Conservation (phyloP, 2,888 invertebrate genomes). For the Iselma pallidipennis region DNA sequence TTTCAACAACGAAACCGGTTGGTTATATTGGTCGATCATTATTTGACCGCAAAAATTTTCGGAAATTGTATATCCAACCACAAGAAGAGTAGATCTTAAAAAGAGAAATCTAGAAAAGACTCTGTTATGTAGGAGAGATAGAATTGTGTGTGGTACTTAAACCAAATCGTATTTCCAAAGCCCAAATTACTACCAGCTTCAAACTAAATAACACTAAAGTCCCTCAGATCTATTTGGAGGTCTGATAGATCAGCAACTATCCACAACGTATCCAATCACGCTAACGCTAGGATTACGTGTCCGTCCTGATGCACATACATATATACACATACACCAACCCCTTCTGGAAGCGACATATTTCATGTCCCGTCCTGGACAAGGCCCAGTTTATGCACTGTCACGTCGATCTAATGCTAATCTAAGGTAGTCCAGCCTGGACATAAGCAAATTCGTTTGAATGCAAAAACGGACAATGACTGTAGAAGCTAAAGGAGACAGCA, state of each 20-base stretch:
- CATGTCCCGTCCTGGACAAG: slow-evolving; percentile 18
- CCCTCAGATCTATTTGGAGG: slow-evolving; percentile 35
- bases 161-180: slow-evolving; percentile 36
- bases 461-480: no score
- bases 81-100: not conserved
- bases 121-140: not conserved
- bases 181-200: slow-evolving; percentile 40
- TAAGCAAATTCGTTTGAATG: not conserved
- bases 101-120: not conserved
- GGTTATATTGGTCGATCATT: not conserved
- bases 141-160: slow-evolving; percentile 21
- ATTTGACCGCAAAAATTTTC: not conserved
- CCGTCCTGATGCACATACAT: slow-evolving; percentile 17
- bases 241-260: slow-evolving; percentile 42
- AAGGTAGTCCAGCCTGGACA: not conserved
- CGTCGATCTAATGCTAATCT: slow-evolving; percentile 12
- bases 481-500: no score
- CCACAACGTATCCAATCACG: slow-evolving; percentile 43
- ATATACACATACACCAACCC: not conserved
- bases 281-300: slow-evolving; percentile 40
- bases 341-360: slow-evolving; percentile 13
- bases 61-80: not conserved
- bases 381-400: slow-evolving; percentile 16
- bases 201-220: slow-evolving; percentile 41
- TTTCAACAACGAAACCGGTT: slow-evolving; percentile 4